Base-by-base conservation (phyloP, 2,797 vertebrate species). In the Pantherophis alleghaniensis region DNA sequence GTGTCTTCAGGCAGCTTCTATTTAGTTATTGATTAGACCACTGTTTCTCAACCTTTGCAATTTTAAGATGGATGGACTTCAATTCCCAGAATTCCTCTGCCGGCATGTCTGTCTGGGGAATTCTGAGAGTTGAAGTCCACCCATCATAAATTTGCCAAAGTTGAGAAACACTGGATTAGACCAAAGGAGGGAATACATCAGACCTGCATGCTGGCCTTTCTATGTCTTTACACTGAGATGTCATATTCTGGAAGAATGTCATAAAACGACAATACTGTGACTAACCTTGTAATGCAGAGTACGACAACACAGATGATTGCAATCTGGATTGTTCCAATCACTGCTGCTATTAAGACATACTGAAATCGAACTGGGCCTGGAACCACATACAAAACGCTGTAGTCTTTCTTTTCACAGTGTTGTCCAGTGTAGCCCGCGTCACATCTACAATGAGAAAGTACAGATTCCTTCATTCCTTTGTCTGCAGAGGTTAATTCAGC, bases 271-370 rank as follows among this genome's bases (percentile, higher is more conserved):
- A 90, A 91, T 28, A 18, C 7, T 42, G 4, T 47, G 95, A 98
- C 99, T 98, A 97, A 99, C 99, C 99, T 99, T 96, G 99, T 99
- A 97, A 99, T 99, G 97, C 99, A 99, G 96, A 99, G 99, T 97
- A 99, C 99, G 97, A 99, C 99, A 97, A 99, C 98, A 92, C 99
- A 99, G 98, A 99, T 99, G 98, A 99, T 99, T 95, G 99, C 99
- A 96, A 99, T 99, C 98, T 99, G 99, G 95, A 99, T 98, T 0
- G 99, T 99, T 96, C 99, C 99, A 92, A 99, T 99, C 98, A 99
- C 99, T 93, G 99, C 99, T 94, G 99, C 99, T 93, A 99, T 99
- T 98, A 99, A 98, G 97, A 99, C 99, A 56, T 99, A 99, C 96
- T 99, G 99, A 96, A 99, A 98, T 94, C 99, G 98, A 88, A 99